Evolutionary conservation across 1,140 invertebrate species (phyloP).

Genomic region (Luehdorfia chinensis): DNA sequence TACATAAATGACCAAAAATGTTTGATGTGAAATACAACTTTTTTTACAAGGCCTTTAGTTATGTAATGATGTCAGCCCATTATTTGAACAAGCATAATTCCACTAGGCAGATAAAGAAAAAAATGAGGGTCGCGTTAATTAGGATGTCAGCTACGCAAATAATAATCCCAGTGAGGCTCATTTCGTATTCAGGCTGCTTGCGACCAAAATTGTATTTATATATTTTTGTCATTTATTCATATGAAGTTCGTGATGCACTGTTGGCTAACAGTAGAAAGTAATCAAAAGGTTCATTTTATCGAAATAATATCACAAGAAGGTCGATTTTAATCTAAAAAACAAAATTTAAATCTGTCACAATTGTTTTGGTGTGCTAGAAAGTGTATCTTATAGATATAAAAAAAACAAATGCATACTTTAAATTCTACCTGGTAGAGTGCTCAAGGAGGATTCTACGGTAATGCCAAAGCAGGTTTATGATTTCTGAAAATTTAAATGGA

Average conservation of each 20-base stretch:
- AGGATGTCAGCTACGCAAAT: slow-evolving; percentile 65
- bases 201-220: slow-evolving; percentile 46
- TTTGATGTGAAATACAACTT: slow-evolving; percentile 19
- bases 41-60: slow-evolving; percentile 32
- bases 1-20: slow-evolving; percentile 3
- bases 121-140: slow-evolving; percentile 59
- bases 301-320: too few relatives aligned
- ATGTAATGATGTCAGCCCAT: slow-evolving; percentile 32
- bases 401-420: too few relatives aligned
- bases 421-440: too few relatives aligned
- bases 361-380: too few relatives aligned
- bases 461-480: too few relatives aligned
- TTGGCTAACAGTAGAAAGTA: background rate
- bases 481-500: too few relatives aligned
- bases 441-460: too few relatives aligned
- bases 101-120: slow-evolving; percentile 42
- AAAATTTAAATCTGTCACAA: too few relatives aligned
- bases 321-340: too few relatives aligned
- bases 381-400: too few relatives aligned
- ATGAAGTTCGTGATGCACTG: background rate
- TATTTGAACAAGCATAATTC: slow-evolving; percentile 42
- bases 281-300: too few relatives aligned
- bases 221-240: slow-evolving; percentile 1
- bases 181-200: slow-evolving; percentile 54
- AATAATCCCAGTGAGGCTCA: slow-evolving; percentile 55